phyloP scores from a whole-genome alignment of 2,888 invertebrate genomes.

The Stomorhina lunata region DNA sequence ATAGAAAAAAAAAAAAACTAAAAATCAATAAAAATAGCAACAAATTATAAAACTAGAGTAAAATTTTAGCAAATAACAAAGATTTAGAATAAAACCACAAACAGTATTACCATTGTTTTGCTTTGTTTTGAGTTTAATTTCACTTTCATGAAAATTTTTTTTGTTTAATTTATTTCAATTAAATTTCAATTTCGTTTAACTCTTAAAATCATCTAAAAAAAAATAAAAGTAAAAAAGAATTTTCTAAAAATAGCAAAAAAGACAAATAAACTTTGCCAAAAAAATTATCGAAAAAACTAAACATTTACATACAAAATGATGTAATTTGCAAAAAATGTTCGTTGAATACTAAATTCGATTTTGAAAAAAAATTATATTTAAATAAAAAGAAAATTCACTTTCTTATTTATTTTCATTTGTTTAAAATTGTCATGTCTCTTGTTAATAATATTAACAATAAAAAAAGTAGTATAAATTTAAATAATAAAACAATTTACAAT shows the following conservation, averaged over 20 bases:
- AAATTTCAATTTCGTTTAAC: conserved; percentile 58
- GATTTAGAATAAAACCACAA: no score
- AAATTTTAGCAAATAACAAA: no score
- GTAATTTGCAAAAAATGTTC: conserved; percentile 45
- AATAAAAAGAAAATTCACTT: conserved; percentile 39
- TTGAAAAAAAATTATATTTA: neutral
- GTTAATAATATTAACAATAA: neutral
- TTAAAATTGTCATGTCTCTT: conserved; percentile 53
- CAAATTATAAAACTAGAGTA: no score
- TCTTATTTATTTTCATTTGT: conserved; percentile 49
- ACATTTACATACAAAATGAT: conserved; percentile 27
- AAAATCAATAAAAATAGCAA: neutral
- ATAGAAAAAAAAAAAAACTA: neutral
- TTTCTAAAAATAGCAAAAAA: neutral
- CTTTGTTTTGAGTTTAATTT: neutral
- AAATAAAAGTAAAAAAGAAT: conserved; percentile 6
- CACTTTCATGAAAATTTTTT: conserved; percentile 2
- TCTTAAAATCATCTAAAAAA: neutral
- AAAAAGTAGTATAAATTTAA: neutral
- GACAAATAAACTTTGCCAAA: conserved; percentile 41
- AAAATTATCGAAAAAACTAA: neutral
- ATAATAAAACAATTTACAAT: conserved; percentile 22
- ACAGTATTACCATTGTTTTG: no score
- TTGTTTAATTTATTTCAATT: conserved; percentile 35
- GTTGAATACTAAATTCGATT: neutral